Evolutionary conservation across 2,113 vertebrate genomes (phyloP), one percentile per base, ranked within the genome.

Genomic region (Paramisgurnus dabryanus): DNA sequence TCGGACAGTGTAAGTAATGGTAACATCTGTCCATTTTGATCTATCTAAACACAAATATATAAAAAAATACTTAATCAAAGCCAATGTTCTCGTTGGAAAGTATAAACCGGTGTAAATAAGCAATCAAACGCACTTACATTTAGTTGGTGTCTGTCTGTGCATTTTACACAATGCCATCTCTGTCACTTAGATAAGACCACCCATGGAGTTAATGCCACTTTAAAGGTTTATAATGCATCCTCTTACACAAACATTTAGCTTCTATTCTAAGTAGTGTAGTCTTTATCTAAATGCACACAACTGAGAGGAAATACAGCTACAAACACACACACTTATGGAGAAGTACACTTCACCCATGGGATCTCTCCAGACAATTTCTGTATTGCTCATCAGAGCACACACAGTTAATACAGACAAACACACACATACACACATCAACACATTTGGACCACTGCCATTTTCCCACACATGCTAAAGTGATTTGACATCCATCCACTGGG

Each of bases 381-480:
- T 17, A 47, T 79, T 76, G 61, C 65, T 60, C 65, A 83, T 63
- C 69, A 18, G 63, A 55, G n/a, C 65, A 60, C n/a, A 43, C 60
- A 70, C 8, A 41, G n/a, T 67, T 69, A 79, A 68, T 45, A 67
- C 50, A 43, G 13, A 71, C 63, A 83, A 8, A 68, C 49, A 79
- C 55, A 73, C 53, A 83, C 39, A 81, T 34, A 77, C 53, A 71
- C 70, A 82, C 47, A 80, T 27, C 34, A 73, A 75, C 70, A 80
- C 55, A 50, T 83, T 79, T 91, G 91, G 91, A 89, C 69, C 71
- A 39, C 69, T 67, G 89, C 90, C 89, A 91, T 85, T 84, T 92
- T 91, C 90, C 89, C 89, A 93, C 89, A 92, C 89, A 88, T 63
- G 89, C 83, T 85, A 87, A 90, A 91, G 68, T 81, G 86, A 88